Base-by-base conservation (phyloP, 2,113 vertebrate genomes). In the Lophius piscatorius region DNA sequence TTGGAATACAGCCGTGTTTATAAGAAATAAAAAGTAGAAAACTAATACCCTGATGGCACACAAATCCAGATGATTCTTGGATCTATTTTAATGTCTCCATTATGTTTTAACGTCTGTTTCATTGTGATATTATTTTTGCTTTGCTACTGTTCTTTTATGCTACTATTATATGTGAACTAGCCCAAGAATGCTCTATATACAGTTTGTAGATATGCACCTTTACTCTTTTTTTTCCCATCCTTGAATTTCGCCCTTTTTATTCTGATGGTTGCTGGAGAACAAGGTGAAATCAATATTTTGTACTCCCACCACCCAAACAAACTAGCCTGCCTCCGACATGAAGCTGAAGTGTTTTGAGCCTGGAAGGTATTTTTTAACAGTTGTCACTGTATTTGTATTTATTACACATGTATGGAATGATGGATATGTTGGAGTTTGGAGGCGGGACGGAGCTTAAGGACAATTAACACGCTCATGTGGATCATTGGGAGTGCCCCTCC, bases 121-220 rank as follows among this genome's bases (percentile, higher is more conserved):
- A 81, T n/a, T 87, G 83, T 80, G 20, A 36, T 80, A 66, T 76
- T 57, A 46, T 68, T 76, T n/a, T 78, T 65, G 61, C 80, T 82
- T 76, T 70, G 72, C 76, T 80, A 70, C 73, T 55, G 74, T 31
- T 54, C 56, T 90, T 82, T 85, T 90, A 70, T 91, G 87, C 89
- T 91, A 20, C 87, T 93, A 73, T 86, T 77, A 92, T 94, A 90
- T 94, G 94, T 96, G 93, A 93, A 92, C 94, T 94, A 94, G 92
- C 92, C 91, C 90, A 91, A 92, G 90, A 93, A 95, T 92, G 92
- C 92, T 94, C 93, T 93, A 91, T 94, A 91, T 93, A 92, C 72
- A 66, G 59, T 70, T 35, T 92, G 93, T 95, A 96, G 92, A 94
- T 91, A 94, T 94, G 92, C 94, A 92, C 91, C 89, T 92, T 93